These are phyloP conservation scores for Taenaris catops DNA, from an alignment of 2,888 invertebrate genomes.

Conservation along the genomic window DNA sequence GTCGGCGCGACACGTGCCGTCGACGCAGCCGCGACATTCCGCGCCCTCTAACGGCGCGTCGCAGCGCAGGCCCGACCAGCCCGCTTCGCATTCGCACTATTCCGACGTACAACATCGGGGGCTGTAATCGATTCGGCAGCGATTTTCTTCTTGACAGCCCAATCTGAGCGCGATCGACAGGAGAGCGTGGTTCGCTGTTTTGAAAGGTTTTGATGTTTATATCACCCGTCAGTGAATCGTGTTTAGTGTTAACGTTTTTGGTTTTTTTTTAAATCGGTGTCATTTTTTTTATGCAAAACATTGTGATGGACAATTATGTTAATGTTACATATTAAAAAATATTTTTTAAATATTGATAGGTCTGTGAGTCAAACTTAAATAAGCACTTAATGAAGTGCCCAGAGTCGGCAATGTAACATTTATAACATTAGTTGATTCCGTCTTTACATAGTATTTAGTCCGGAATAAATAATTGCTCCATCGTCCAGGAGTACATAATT, in stretches of 20 bases:
- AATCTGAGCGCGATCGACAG: conserved; percentile 44
- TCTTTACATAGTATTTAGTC: too few species aligned
- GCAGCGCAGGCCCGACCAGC: conserved; percentile 83
- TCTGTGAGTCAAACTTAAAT: too few species aligned
- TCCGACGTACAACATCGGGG: conserved; percentile 36
- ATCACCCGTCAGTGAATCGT: conserved; percentile 7
- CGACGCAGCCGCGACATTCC: conserved; percentile 66
- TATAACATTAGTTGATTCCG: too few species aligned
- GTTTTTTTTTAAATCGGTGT: too few species aligned
- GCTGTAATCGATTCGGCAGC: conserved; percentile 33
- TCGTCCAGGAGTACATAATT: conserved; percentile 7
- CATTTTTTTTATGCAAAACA: too few species aligned
- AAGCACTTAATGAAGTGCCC: too few species aligned
- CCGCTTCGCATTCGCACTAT: conserved; percentile 84
- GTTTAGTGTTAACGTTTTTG: conserved; percentile 1
- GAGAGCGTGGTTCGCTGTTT: conserved; percentile 21
- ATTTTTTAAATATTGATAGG: too few species aligned
- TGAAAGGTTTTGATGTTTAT: conserved; percentile 17
- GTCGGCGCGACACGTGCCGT: conserved; percentile 77
- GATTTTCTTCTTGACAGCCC: conserved; percentile 60
- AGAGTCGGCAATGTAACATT: too few species aligned
- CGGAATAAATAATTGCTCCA: background rate
- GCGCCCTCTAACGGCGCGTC: conserved; percentile 2
- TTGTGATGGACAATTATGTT: too few species aligned
- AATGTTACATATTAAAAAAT: too few species aligned